Evolutionary conservation across 2,888 invertebrate species (phyloP).

Genomic region (Nephrotoma flavescens): DNA sequence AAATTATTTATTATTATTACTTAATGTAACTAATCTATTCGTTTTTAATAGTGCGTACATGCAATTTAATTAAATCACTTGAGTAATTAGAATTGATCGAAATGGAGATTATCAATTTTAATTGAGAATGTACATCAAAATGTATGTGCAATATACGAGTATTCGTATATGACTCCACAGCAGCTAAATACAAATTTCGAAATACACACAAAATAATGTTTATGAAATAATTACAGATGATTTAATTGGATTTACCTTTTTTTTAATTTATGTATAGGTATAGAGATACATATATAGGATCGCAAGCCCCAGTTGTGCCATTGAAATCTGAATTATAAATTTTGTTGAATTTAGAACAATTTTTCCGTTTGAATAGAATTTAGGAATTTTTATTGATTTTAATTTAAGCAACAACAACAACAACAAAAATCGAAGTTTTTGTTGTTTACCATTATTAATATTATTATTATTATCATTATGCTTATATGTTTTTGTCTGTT

Average conservation of each 20-base stretch:
- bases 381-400: constrained; percentile 2
- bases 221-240: neutral
- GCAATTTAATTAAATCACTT: neutral
- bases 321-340: neutral
- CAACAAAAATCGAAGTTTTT: neutral
- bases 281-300: neutral
- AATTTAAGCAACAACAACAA: neutral
- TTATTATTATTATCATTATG: neutral
- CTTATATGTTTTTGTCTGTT: neutral
- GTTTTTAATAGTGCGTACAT: neutral
- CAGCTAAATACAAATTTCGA: neutral
- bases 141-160: neutral
- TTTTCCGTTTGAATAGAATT: neutral
- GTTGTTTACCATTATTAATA: neutral
- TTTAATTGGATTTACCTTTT: neutral
- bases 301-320: neutral
- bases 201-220: neutral
- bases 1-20: neutral
- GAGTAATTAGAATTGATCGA: neutral
- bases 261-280: neutral
- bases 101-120: neutral
- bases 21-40: neutral
- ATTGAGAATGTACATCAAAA: neutral
- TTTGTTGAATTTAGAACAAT: constrained; percentile 1
- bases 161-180: too few relatives aligned